These are phyloP conservation scores for Holotrichia oblita DNA, from an alignment of 1,140 invertebrate genomes.

Conservation along the genomic window DNA sequence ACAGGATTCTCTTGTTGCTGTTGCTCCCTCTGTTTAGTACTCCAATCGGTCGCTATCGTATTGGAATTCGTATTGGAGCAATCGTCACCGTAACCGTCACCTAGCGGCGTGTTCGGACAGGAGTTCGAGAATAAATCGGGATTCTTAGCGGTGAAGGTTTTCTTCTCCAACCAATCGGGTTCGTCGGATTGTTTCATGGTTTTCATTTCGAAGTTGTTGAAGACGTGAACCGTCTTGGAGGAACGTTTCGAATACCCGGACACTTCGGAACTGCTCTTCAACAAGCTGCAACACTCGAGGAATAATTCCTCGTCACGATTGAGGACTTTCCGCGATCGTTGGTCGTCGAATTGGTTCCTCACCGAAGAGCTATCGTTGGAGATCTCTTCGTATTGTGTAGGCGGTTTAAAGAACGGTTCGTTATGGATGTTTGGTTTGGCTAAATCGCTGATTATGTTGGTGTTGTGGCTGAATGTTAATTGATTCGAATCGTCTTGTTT, in stretches of 20 bases:
- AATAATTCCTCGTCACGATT: constrained; percentile 68
- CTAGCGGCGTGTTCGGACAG: constrained; percentile 53
- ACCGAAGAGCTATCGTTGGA: constrained; percentile 56
- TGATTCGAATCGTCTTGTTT: constrained; percentile 47
- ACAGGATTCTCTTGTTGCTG: constrained; percentile 41
- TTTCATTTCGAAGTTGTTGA: constrained; percentile 48
- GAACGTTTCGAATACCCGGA: constrained; percentile 53
- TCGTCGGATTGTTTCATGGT: constrained; percentile 49
- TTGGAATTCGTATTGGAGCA: constrained; percentile 57
- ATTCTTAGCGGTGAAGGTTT: constrained; percentile 41
- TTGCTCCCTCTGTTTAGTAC: constrained; percentile 44
- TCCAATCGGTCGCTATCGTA: constrained; percentile 56
- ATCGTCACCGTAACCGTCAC: constrained; percentile 56
- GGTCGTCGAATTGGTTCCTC: constrained; percentile 53
- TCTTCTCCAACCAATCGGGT: constrained; percentile 48
- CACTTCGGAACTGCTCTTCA: constrained; percentile 62
- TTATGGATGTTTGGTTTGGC: constrained; percentile 40
- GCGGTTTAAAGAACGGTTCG: constrained; percentile 54
- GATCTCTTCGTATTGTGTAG: constrained; percentile 58
- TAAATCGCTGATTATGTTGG: constrained; percentile 41
- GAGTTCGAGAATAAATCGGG: constrained; percentile 44
- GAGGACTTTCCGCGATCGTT: constrained; percentile 59
- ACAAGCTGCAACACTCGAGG: constrained; percentile 68
- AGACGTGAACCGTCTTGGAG: constrained; percentile 41
- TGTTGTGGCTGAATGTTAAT: constrained; percentile 41